Conservation (phyloP, 2,797 vertebrate species). For the Numenius phaeopus region DNA sequence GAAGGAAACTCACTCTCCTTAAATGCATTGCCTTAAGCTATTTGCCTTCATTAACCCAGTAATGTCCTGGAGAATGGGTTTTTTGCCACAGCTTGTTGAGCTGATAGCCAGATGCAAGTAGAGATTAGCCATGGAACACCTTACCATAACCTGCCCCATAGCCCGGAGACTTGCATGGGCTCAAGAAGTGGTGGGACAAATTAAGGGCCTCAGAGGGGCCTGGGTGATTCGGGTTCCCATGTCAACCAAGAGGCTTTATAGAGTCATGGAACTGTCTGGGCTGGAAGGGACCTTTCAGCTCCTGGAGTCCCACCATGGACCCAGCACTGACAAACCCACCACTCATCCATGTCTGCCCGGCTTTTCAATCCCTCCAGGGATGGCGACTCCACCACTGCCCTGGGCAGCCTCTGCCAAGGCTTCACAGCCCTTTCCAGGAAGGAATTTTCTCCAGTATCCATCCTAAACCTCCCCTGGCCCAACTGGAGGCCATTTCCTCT, state of each 20-base stretch:
- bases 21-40: not conserved
- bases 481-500: not conserved
- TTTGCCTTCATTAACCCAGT: not conserved
- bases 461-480: too few relatives aligned
- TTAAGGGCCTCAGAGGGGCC: not conserved
- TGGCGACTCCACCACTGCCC: not conserved
- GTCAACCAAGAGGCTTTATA: not conserved
- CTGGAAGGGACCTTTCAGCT: not conserved
- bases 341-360: not conserved
- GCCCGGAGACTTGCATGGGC: rapidly evolving
- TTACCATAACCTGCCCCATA: not conserved
- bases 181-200: not conserved
- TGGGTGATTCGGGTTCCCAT: not conserved
- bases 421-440: too few relatives aligned
- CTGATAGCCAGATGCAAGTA: not conserved
- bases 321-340: not conserved
- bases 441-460: too few relatives aligned
- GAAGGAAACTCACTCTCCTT: not conserved
- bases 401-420: not conserved
- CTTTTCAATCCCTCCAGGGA: not conserved
- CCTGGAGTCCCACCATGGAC: not conserved
- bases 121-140: not conserved
- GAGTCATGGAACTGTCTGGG: not conserved
- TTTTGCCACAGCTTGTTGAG: not conserved
- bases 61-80: not conserved